Evolutionary conservation across 2,113 vertebrate genomes (phyloP), one percentile per base, ranked within the genome.

Genomic region (Ellobius talpinus): DNA sequence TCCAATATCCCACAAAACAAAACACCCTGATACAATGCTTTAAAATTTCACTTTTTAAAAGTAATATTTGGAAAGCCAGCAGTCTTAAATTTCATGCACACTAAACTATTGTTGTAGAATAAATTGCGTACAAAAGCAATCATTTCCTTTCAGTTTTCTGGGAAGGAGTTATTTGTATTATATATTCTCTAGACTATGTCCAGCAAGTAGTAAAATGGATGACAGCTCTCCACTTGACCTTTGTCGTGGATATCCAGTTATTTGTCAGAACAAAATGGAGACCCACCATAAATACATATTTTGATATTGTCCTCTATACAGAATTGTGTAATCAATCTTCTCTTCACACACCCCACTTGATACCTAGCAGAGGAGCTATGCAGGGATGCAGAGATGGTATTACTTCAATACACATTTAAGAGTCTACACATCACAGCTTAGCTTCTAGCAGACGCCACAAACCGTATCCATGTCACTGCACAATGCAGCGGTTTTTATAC

Each of bases 91-190:
- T 99, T 99, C 97, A 98, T 97, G 98, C 98, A 98, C 85, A 98
- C 98, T 99, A 98, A 98, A 98, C 96, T 98, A 98, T 98, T 99
- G 98, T 98, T 99, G 98, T 96, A 97, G 92, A 98, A 98, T 98
- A 98, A 98, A 99, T 99, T 99, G 98, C 98, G 98, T 98, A 98
- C 97, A 98, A 98, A 99, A 99, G 98, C 96, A 98, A 99, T 99
- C 98, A 99, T 98, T 99, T 99, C 99, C 99, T 99, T 98, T 98
- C 95, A 97, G 97, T 88, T 97, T 98, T 98, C 96, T 99, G 98
- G 98, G 98, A 98, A 97, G 96, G 96, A 97, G 90, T 91, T 98
- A 89, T 92, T 97, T 94, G 96, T 98, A 99, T 99, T 99, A 99
- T 98, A 98, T 98, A 99, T 96, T 98, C 98, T 96, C 61, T 45